Evolutionary conservation across 2,113 vertebrate species (phyloP).

Genomic region (Oxyruncus cristatus): DNA sequence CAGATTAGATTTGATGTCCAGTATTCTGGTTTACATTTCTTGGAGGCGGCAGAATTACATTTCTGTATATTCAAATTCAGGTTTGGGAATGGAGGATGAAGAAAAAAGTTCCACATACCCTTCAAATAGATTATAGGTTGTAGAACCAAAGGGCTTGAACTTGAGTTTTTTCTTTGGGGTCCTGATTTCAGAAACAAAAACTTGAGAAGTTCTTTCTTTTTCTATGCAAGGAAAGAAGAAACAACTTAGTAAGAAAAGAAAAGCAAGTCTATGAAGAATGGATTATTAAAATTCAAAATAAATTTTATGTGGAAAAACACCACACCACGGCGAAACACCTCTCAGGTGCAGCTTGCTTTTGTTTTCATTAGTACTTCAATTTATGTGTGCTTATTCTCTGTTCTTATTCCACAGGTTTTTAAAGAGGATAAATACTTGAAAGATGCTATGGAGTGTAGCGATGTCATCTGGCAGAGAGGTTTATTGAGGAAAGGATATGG

Average conservation of each 20-base stretch:
- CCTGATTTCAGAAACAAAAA: background rate
- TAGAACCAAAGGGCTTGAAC: background rate
- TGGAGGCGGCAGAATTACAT: background rate
- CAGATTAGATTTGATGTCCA: background rate
- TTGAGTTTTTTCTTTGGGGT: background rate
- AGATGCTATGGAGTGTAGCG: conserved; percentile 90
- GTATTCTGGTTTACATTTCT: background rate
- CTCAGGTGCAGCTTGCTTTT: background rate
- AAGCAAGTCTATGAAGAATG: background rate
- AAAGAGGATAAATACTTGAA: conserved; percentile 97
- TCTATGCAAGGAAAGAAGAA: background rate
- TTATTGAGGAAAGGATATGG: conserved; percentile 94
- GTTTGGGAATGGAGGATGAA: background rate
- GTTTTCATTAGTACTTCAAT: background rate
- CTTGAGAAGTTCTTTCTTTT: background rate
- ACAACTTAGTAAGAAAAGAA: background rate
- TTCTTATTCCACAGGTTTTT: conserved; percentile 79
- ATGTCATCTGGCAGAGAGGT: conserved; percentile 95
- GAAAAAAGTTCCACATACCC: background rate
- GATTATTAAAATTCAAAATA: background rate
- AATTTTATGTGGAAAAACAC: background rate
- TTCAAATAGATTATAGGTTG: background rate
- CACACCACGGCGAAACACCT: background rate
- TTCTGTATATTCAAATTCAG: background rate
- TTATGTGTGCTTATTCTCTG: background rate